Base-by-base conservation (phyloP, 2,113 vertebrate species). In the Neomonachus schauinslandi region DNA sequence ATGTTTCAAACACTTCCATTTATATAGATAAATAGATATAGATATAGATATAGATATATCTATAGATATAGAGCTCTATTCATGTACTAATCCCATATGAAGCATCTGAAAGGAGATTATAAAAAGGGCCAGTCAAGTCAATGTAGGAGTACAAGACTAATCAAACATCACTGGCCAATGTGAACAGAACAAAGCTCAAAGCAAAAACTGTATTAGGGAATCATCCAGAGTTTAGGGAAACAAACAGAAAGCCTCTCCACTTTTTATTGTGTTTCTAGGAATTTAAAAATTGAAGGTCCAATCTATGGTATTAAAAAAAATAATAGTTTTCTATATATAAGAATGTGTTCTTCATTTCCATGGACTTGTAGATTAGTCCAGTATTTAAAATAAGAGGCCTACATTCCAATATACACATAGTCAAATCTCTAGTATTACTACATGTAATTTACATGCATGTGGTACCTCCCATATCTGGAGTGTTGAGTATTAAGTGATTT, bases 31-130 rank as follows among this genome's bases (percentile, higher is more conserved):
- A n/a, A n/a, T n/a, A n/a, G n/a, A n/a, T n/a, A n/a, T n/a, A n/a
- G n/a, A n/a, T n/a, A n/a, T n/a, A n/a, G n/a, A n/a, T n/a, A n/a
- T n/a, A n/a, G n/a, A n/a, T n/a, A n/a, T n/a, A n/a, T n/a, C n/a
- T n/a, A n/a, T n/a, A n/a, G n/a, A n/a, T n/a, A n/a, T n/a, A 91
- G 39, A 71, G 82, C 92, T 84, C 22, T 12, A 61, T 74, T 55
- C 26, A 4, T 16, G 84, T 49, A 74, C 31, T 74, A 51, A 81
- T 28, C 53, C 49, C 46, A 24, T 11, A 49, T 80, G 4, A 93
- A 94, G 21, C 49, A 80, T 63, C 46, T 89, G 14, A 92, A 95
- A 95, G 18, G n/a, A 95, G 72, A 67, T 33, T 42, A 63, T 42
- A 63, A 31, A 49, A 74, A 63, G 36, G 42, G 7, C 24, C 24